Base-by-base conservation (phyloP, 2,113 vertebrate species). In the Lonchura striata region DNA sequence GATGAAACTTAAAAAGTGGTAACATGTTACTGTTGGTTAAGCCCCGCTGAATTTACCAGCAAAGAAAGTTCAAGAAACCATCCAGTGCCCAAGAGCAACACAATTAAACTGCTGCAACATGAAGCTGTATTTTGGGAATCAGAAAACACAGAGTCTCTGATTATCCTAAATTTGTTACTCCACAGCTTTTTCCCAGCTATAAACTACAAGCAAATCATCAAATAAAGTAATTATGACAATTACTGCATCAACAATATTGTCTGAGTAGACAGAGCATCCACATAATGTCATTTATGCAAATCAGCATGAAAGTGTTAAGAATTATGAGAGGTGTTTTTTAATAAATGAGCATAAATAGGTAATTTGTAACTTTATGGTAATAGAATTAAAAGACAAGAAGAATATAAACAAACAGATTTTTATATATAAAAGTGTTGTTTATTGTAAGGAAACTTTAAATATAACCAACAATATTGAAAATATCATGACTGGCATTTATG, bases 391-490 rank as follows among this genome's bases (percentile, higher is more conserved):
- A 61, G 61, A 91, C 44, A 93, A 82, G 5, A 86, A 57, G 9
- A 88, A 37, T 70, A 87, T 64, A 78, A 89, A 91, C 91, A 92
- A 94, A 25, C 54, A 42, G 44, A 41, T 49, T n/a, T 71, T 86
- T 92, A 61, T 74, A 89, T 98, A 99, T 95, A 99, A 99, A 99
- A 99, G 96, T 97, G 98, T 98, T 96, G 90, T 99, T 99, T 99
- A 99, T 99, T 99, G 97, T 98, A 98, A 99, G 98, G 98, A 99
- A 98, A 99, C 98, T 98, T 99, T 98, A 98, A 98, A 98, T 98
- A 98, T 98, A 98, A 98, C 98, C 97, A 97, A 97, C 97, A 97
- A 97, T 98, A 98, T 98, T 97, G 97, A 98, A 98, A 98, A 97
- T 98, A 98, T 97, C 74, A 68, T 97, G 97, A 97, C 96, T 98